Percentiles rank a stretch among this genome's conserved stretches.
These are phyloP conservation scores for Bombyx huttoni DNA, from an alignment of 2,888 invertebrate species.

Conservation along the genomic window DNA sequence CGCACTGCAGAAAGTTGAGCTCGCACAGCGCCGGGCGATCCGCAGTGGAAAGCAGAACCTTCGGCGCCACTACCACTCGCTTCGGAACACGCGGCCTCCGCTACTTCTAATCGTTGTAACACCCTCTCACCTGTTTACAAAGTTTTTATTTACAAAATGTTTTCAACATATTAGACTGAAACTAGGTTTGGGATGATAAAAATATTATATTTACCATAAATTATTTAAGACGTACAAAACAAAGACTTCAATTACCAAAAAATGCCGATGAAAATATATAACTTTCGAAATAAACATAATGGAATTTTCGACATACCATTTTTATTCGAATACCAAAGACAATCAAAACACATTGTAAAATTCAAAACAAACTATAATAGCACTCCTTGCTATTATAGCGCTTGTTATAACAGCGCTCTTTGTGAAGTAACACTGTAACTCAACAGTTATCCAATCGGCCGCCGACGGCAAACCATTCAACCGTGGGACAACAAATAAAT, in stretches of 20 bases:
- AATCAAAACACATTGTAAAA: slow-evolving; percentile 39
- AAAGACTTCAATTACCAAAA: too few relatives aligned
- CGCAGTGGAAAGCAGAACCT: slow-evolving; percentile 80
- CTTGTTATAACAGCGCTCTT: slow-evolving; percentile 22
- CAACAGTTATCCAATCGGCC: slow-evolving; percentile 13
- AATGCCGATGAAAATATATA: too few relatives aligned
- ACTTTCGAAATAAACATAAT: neutral
- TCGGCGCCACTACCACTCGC: slow-evolving; percentile 77
- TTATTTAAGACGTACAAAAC: too few relatives aligned
- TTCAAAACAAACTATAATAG: slow-evolving; percentile 8
- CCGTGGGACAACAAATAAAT: slow-evolving; percentile 8
- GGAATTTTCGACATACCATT: neutral
- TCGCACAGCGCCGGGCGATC: slow-evolving; percentile 79
- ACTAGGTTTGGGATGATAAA: too few relatives aligned
- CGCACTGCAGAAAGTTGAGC: slow-evolving; percentile 90
- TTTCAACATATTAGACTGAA: too few relatives aligned
- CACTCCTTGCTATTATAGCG: slow-evolving; percentile 20
- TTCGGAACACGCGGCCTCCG: slow-evolving; percentile 64
- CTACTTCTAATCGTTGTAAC: slow-evolving; percentile 74
- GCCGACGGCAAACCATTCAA: slow-evolving; percentile 2
- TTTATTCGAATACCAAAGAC: slow-evolving; percentile 22
- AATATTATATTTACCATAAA: too few relatives aligned
- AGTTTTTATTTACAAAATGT: too few relatives aligned
- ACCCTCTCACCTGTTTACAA: slow-evolving; percentile 75
- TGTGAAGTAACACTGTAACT: slow-evolving; percentile 15